Evolutionary conservation across 2,113 vertebrate species (phyloP), one percentile per base, ranked within the genome.

Genomic region (Albula goreensis): DNA sequence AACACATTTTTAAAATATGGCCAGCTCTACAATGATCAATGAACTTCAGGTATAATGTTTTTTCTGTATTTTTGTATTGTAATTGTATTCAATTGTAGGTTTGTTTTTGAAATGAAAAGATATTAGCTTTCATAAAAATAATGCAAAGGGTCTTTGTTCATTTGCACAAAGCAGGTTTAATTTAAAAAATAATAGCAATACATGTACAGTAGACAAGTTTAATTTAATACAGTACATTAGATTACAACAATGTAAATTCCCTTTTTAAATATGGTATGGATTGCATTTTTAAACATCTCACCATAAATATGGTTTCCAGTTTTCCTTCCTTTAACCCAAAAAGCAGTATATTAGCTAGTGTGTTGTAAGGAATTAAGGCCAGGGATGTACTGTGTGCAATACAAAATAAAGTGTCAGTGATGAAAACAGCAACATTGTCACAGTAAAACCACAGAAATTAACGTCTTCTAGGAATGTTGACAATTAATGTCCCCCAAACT

Each of bases 121-220:
- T 10, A 66, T 15, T n/a, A 79, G 56, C n/a, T 10, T n/a, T 4
- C 2, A 31, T 74, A 74, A 7, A 10, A 22, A 31, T 74, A n/a
- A 74, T 7, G 10, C 63, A 74, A 31, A 22, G 25, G 22, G 17
- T 25, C 48, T 60, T 81, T 85, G 87, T 83, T 86, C 41, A 89
- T 90, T 92, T 92, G 88, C 92, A 90, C 90, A 89, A 89, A 93
- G 91, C 92, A 91, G 88, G 87, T 95, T 95, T 96, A 91, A 91
- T 96, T 92, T 87, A 83, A 92, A 94, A 96, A 94, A 93, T 78
- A 92, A 92, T 80, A 88, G 85, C 41, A 87, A 92, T 88, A 93
- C 92, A 91, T 90, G 89, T 87, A 93, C 87, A 91, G 87, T 89
- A 85, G 87, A 94, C 90, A 90, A 80, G 86, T 85, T 92, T 90